Evolutionary conservation across 2,113 vertebrate genomes (phyloP), one percentile per base, ranked within the genome.

Genomic region (Pyrgilauda ruficollis): DNA sequence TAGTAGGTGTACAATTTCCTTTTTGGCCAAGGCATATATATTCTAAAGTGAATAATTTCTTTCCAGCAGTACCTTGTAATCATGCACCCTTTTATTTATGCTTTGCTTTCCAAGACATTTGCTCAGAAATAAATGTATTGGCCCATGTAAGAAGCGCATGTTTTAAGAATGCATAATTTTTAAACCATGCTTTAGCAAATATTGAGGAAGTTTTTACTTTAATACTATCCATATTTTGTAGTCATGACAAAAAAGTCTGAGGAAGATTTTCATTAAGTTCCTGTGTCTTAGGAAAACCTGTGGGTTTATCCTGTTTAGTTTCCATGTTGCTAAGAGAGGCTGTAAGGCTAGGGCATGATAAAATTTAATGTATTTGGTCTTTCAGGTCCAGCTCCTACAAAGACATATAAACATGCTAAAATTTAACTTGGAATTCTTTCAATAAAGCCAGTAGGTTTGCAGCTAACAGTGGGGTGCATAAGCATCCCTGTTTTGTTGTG

Each of bases 1-100:
- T 82, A 74, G 66, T 82, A 91, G 77, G 47, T 91, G 91, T 89
- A 94, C 70, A 88, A 89, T 95, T 97, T 96, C 93, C 84, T 92
- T 84, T 94, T 82, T 94, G 77, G 70, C 47, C 12, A 68, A 58
- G 37, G 11, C 18, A 13, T 47, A 30, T 24, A 9, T 64, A 37
- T 84, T 49, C 46, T 94, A 69, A 68, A 89, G 19, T 10, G 18
- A 93, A 76, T 62, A 7, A 47, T 61, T 90, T 74, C 73, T 87
- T 94, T 91, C 44, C 52, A 89, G 30, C 41, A 61, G 28, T 91
- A 91, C 37, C 5, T 46, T 75, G 58, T 67, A 87, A 56, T 75
- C 37, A 37, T 76, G 13, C 15, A 66, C 73, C 24, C 13, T 94
- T 94, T 90, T 80, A 80, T 81, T 88, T 86, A 46, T 52, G 21